phyloP scores from a whole-genome alignment of 2,888 invertebrate species.

The Junonia oenone region DNA sequence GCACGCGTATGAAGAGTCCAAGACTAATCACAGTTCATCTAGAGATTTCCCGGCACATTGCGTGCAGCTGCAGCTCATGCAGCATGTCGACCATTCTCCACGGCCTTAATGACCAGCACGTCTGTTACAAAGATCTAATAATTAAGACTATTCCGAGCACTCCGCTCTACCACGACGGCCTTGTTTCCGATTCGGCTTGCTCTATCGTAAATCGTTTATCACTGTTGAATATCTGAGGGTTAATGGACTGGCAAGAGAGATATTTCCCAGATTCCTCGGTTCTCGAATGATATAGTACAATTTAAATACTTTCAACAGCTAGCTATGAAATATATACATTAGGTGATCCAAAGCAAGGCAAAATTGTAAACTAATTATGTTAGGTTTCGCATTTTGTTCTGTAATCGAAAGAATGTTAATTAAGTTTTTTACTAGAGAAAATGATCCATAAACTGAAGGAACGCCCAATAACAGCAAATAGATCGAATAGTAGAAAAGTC shows the following conservation, averaged over 20 bases:
- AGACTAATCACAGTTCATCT: background rate
- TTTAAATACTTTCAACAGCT: background rate
- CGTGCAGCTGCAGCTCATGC: conserved; percentile 56
- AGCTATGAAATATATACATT: background rate
- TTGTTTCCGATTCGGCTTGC: conserved; percentile 69
- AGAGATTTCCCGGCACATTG: conserved; percentile 7
- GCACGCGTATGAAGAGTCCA: background rate
- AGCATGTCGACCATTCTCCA: conserved; percentile 44
- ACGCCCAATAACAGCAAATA: background rate
- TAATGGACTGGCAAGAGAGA: conserved; percentile 59
- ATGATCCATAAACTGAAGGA: background rate
- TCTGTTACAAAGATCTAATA: conserved; percentile 58
- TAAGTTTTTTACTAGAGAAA: background rate
- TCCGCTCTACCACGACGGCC: conserved; percentile 58
- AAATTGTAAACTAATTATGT: too few species aligned
- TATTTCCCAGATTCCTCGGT: conserved; percentile 46
- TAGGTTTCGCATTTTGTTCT: too few species aligned
- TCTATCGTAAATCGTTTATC: conserved; percentile 69
- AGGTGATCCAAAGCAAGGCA: too few species aligned
- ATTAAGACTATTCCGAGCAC: conserved; percentile 66
- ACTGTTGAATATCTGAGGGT: conserved; percentile 47
- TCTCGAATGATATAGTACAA: conserved; percentile 8
- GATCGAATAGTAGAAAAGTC: background rate
- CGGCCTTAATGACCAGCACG: conserved; percentile 48
- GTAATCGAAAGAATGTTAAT: background rate